Percentiles rank a stretch among this genome's conserved stretches.
phyloP scores from a whole-genome alignment of 53 echinoderm and acorn worm genomes.

The Echinometra lucunter region DNA sequence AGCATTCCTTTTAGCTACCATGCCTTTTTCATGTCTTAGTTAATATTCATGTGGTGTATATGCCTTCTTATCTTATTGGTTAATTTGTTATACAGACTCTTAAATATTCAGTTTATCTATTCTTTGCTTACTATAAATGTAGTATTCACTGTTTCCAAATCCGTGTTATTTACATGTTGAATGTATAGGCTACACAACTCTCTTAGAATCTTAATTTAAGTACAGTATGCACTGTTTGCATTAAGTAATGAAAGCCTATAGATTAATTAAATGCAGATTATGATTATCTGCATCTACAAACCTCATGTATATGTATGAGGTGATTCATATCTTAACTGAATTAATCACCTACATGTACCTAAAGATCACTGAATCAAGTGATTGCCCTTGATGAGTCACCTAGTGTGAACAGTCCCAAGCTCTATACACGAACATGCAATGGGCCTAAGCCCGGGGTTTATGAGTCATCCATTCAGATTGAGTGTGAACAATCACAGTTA shows the following conservation, averaged over 20 bases:
- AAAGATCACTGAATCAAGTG: constrained; percentile 22
- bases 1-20: too few species aligned
- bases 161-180: too few species aligned
- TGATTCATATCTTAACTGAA: not conserved
- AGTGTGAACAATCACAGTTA: not conserved
- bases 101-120: too few species aligned
- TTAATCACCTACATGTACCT: not conserved
- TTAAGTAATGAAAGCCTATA: not conserved
- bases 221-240: not conserved
- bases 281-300: not conserved
- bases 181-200: too few species aligned
- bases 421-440: not conserved
- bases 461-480: not conserved
- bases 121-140: too few species aligned
- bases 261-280: not conserved
- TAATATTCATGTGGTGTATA: too few species aligned
- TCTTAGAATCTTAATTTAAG: not conserved
- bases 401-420: not conserved
- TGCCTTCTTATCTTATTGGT: too few species aligned
- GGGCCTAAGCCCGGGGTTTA: not conserved
- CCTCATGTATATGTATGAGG: constrained; percentile 15
- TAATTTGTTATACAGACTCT: too few species aligned
- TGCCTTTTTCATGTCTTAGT: too few species aligned
- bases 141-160: too few species aligned
- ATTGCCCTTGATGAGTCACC: constrained; percentile 6